Base-by-base conservation (phyloP, 2,113 vertebrate genomes). In the Percopsis transmontana region DNA sequence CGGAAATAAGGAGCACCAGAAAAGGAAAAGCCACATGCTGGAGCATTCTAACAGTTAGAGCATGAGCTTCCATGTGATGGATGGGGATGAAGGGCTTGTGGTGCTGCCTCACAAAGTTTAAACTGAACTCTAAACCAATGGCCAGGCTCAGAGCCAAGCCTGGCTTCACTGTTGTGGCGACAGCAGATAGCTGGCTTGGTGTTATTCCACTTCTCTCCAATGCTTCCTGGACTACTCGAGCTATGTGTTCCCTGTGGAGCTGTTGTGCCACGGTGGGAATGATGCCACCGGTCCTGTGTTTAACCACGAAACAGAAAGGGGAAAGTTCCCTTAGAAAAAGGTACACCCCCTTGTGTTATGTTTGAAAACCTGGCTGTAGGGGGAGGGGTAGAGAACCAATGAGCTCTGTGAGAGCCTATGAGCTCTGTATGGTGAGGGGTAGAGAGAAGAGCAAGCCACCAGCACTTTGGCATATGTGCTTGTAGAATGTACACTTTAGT, bases 61-160 rank as follows among this genome's bases (percentile, higher is more conserved):
- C 97, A 0, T 99, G 97, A 7, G 97, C 97, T 62, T 99, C 97
- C 97, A 99, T 99, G 80, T 99, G 97, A 68, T 99, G 97, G 58
- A 99, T 92, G 50, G 97, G 97, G 63, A 99, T 97, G 81, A 99
- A 99, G 0, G 92, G 94, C 74, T 91, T 97, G 71, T 91, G 70
- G 63, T 95, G 85, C 42, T 50, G 81, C 20, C 66, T 81, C 38
- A 96, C 94, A 58, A 99, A 80, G 66, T 65, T 76, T 62, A 62
- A 56, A 70, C 95, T 97, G 89, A 96, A 96, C 10, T 89, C 73
- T 23, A 99, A 86, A 2, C 97, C 97, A 2, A 97, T 79, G 0
- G 77, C 92, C 8, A 99, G 75, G 75, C 97, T 95, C 40, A 96
- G 86, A 0, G 91, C 94, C 0, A 99, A 87, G 12, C 97, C 97